A percentile compares a stretch with the other conserved stretches of the same genome.
Evolutionary conservation across 2,888 invertebrate genomes (phyloP).

Genomic region (Dynastes grantii): DNA sequence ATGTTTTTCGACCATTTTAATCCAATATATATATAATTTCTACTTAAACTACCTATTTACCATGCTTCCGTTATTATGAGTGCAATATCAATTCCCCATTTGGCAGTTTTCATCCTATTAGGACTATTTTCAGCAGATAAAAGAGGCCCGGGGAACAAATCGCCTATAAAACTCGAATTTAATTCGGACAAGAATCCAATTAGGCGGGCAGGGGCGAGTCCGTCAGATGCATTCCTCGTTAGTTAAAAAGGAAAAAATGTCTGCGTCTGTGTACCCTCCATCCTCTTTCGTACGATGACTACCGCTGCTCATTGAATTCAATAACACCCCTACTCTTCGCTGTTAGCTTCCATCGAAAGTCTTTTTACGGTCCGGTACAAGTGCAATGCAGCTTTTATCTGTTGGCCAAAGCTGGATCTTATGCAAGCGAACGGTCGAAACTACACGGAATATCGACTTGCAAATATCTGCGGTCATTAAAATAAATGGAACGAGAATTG

Average conservation of each 20-base stretch:
- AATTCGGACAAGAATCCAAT: constrained; percentile 67
- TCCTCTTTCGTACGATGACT: neutral
- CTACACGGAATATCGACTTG: constrained; percentile 5
- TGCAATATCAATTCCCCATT: constrained; percentile 17
- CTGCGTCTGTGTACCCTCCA: constrained; percentile 14
- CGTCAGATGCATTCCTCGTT: constrained; percentile 65
- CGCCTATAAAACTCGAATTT: constrained; percentile 67
- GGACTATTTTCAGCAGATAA: constrained; percentile 49
- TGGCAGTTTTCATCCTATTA: constrained; percentile 21
- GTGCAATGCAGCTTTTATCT: constrained; percentile 26
- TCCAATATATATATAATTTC: too few relatives aligned
- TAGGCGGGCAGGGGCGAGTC: constrained; percentile 60
- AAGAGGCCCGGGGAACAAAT: constrained; percentile 62
- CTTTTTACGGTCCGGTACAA: neutral
- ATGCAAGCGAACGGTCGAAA: constrained; percentile 18
- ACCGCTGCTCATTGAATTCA: constrained; percentile 45
- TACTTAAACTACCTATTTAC: too few relatives aligned
- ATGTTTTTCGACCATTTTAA: too few relatives aligned
- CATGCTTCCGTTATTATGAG: neutral
- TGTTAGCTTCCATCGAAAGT: constrained; percentile 25
- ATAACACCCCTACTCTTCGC: constrained; percentile 37
- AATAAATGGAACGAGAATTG: constrained; percentile 25
- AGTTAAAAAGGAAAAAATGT: constrained; percentile 59
- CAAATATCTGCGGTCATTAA: constrained; percentile 23
- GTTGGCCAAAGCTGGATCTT: neutral